Conservation (phyloP, 2,797 vertebrate genomes). For the Sebastes vulpes region DNA sequence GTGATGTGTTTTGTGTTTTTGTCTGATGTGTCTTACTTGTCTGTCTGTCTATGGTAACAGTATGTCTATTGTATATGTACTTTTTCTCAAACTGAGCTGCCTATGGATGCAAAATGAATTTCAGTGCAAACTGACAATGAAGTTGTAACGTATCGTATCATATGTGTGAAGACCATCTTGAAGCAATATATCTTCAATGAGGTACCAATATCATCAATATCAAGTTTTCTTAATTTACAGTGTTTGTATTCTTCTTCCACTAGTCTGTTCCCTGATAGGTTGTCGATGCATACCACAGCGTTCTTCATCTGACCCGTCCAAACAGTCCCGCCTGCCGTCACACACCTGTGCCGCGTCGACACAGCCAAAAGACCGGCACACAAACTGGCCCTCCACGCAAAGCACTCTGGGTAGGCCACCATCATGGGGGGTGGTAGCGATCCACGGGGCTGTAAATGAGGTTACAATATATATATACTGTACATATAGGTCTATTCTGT, state of each 20-base stretch:
- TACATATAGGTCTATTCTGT: not conserved
- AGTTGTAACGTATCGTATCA: no score
- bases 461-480: not conserved
- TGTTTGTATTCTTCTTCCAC: not conserved
- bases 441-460: conserved; percentile 40
- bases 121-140: no score
- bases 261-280: not conserved
- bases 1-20: no score
- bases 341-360: conserved; percentile 84
- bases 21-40: no score
- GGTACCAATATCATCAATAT: not conserved
- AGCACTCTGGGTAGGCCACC: conserved; percentile 75
- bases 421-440: conserved; percentile 42
- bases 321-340: conserved; percentile 85
- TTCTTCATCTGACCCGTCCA: conserved; percentile 88
- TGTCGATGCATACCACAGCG: conserved; percentile 83
- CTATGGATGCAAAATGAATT: no score
- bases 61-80: no score
- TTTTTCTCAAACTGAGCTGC: no score
- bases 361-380: conserved; percentile 86
- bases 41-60: no score
- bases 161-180: not conserved
- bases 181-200: not conserved
- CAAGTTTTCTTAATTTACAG: not conserved
- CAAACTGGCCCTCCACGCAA: conserved; percentile 85